Evolutionary conservation across 2,113 vertebrate species (phyloP).

Genomic region (Butorides virescens): DNA sequence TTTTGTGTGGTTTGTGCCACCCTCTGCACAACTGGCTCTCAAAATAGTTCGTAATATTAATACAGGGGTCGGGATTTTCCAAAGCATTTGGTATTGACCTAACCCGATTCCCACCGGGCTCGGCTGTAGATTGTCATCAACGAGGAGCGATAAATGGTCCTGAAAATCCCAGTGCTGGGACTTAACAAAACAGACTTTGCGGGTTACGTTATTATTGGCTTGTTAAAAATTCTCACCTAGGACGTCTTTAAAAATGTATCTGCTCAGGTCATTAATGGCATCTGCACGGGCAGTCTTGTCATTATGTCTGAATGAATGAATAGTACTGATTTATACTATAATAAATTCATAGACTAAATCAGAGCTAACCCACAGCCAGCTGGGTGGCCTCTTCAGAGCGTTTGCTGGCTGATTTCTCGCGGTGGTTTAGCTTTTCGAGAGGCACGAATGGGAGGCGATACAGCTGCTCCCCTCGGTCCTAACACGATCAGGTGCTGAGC

Average conservation of each 20-base stretch:
- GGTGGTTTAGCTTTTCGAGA: background rate
- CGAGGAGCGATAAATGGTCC: background rate
- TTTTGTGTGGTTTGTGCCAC: background rate
- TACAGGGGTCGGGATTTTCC: background rate
- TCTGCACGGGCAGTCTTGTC: background rate
- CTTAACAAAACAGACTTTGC: background rate
- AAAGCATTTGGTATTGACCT: background rate
- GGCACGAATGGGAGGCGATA: background rate
- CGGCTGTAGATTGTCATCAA: background rate
- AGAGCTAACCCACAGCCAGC: background rate
- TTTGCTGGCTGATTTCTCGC: background rate
- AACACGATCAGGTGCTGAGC: background rate
- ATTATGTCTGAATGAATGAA: background rate
- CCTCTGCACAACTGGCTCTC: background rate
- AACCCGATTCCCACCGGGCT: background rate
- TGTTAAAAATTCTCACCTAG: background rate
- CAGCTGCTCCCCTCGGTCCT: background rate
- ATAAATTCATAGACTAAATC: background rate
- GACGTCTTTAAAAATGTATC: background rate
- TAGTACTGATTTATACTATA: background rate
- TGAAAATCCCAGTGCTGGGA: background rate
- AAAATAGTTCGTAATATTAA: background rate
- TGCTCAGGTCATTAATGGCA: background rate
- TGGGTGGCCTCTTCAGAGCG: background rate
- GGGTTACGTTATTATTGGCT: background rate